Conservation (phyloP, 2,888 invertebrate genomes). For the Lithophane ornitopus region DNA sequence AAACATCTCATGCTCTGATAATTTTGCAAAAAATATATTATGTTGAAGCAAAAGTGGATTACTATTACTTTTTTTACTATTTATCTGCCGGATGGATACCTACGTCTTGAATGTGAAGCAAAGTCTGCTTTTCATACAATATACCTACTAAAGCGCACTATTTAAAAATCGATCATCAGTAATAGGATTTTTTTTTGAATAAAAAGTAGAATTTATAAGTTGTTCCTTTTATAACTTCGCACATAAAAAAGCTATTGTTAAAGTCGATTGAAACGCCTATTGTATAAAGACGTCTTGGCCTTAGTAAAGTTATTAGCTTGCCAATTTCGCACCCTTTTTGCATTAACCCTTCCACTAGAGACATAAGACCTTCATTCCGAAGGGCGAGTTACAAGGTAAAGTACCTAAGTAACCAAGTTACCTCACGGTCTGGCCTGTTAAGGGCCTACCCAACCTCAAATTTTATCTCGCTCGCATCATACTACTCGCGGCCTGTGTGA, state of each 20-base stretch:
- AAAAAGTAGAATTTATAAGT: conserved; percentile 28
- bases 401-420: neutral
- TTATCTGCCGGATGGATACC: neutral
- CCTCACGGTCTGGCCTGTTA: neutral
- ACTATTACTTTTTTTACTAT: neutral
- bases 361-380: conserved; percentile 17
- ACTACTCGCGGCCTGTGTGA: no score
- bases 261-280: conserved; percentile 22
- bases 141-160: neutral
- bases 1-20: conserved; percentile 20
- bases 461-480: no score
- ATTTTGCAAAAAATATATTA: conserved; percentile 22
- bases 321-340: conserved; percentile 44
- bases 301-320: conserved; percentile 25
- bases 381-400: conserved; percentile 14
- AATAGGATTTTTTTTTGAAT: neutral
- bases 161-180: conserved; percentile 15
- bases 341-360: conserved; percentile 4
- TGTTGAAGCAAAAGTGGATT: neutral
- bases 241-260: conserved; percentile 32
- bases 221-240: conserved; percentile 11
- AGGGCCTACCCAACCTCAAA: no score
- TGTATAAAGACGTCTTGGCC: conserved; percentile 14
- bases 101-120: neutral
- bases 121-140: conserved; percentile 3